Evolutionary conservation across 2,888 invertebrate genomes (phyloP).

Genomic region (Lacanobia oleracea): DNA sequence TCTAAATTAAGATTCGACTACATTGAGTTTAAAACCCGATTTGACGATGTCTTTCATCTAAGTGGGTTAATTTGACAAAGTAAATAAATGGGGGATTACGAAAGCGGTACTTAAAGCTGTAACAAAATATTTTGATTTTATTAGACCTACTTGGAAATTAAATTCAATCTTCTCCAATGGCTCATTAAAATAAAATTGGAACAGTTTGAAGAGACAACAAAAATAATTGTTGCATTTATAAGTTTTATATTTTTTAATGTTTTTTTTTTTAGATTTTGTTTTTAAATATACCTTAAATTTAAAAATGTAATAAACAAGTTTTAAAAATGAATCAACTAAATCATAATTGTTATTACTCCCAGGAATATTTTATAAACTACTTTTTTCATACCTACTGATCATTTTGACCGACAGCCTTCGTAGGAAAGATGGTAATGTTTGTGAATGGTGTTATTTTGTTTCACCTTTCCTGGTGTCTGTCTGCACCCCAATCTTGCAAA

Average conservation of each 20-base stretch:
- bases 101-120: not conserved
- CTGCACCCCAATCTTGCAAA: too few species aligned
- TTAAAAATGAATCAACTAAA: too few species aligned
- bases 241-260: too few species aligned
- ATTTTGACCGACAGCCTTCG: not conserved
- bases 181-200: not conserved
- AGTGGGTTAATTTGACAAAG: not conserved
- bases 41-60: conserved; percentile 18
- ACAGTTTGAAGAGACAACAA: not conserved
- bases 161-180: not conserved
- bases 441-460: too few species aligned
- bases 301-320: too few species aligned
- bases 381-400: not conserved
- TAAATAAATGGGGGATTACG: not conserved
- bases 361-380: too few species aligned
- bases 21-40: not conserved
- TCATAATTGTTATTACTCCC: too few species aligned
- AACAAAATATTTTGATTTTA: not conserved
- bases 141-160: not conserved
- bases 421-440: too few species aligned
- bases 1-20: conserved; percentile 8
- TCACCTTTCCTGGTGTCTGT: too few species aligned
- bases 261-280: too few species aligned
- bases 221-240: too few species aligned
- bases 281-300: too few species aligned